Evolutionary conservation across 2,113 vertebrate genomes (phyloP), one percentile per base, ranked within the genome.

Genomic region (Sterrhoptilus dennistouni): DNA sequence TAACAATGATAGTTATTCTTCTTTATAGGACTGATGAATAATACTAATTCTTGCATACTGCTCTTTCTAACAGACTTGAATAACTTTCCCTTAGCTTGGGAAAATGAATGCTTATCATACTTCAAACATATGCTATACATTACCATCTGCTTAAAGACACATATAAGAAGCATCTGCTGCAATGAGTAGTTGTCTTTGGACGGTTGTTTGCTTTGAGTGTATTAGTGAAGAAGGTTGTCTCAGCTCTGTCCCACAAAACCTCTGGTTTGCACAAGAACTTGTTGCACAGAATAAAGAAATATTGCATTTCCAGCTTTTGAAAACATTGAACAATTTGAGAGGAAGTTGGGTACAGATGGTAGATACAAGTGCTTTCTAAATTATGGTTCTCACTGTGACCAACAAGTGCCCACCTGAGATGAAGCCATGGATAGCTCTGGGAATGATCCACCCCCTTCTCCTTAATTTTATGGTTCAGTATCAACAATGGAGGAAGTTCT

Each of bases 21-120:
- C 22, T 75, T 95, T 82, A 33, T 63, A 82, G 83, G 87, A 81
- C 45, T 80, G 87, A 85, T 53, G 60, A 96, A 80, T 68, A 93
- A 96, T 36, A 89, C 44, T 60, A 28, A 19, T 61, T 68, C 54
- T 63, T 64, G 45, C 14, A 23, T 86, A 56, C 61, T 82, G 57
- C 28, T 95, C 94, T 92, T 89, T 88, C 21, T 92, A 95, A 77
- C 57, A 87, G 49, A 35, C 9, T 69, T 60, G 14, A 72, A 20
- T 27, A 82, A 69, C 21, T 47, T 23, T 42, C 7, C 14, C 8
- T 7, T 65, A 18, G 12, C 40, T 61, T 91, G 57, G 22, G n/a
- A 89, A 14, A 22, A 36, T 3, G n/a, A 77, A 74, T 49, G 4
- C 28, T 61, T 66, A 61, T 8, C 78, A 12, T 36, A 27, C 29